These are phyloP conservation scores for Thymelicus sylvestris DNA, from an alignment of 2,888 invertebrate genomes.

Conservation along the genomic window DNA sequence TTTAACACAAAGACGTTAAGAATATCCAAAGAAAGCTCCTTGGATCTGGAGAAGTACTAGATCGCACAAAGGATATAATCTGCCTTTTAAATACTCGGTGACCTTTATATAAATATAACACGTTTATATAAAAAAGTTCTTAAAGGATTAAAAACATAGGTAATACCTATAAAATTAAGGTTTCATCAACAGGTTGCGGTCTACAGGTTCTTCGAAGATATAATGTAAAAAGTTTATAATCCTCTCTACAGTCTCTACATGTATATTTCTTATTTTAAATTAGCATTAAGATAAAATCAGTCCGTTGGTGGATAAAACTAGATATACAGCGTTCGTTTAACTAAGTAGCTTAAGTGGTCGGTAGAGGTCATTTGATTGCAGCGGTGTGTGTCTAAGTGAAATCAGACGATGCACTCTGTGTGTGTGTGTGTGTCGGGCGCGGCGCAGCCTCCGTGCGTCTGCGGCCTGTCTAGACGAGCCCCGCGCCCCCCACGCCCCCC, in stretches of 20 bases:
- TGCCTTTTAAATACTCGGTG: no score
- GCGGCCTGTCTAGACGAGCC: slow-evolving; percentile 82
- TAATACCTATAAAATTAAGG: no score
- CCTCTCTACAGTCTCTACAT: not conserved
- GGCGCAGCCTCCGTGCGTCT: slow-evolving; percentile 82
- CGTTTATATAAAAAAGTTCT: no score
- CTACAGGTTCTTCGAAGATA: no score
- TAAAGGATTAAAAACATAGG: no score
- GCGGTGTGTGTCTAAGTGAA: slow-evolving; percentile 49
- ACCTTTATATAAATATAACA: no score
- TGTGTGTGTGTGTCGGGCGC: slow-evolving; percentile 66
- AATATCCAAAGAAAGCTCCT: no score
- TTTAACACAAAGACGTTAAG: no score
- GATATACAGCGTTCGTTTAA: slow-evolving; percentile 56
- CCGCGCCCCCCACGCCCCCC: slow-evolving; percentile 52
- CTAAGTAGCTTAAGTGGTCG: slow-evolving; percentile 50
- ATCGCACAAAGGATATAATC: no score
- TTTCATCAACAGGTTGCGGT: no score
- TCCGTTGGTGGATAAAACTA: slow-evolving; percentile 46
- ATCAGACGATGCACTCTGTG: slow-evolving; percentile 64
- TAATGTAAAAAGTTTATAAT: no score
- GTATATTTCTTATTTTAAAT: not conserved
- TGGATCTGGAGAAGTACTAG: no score
- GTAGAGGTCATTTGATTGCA: slow-evolving; percentile 60
- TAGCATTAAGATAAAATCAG: slow-evolving; percentile 27